Conservation (phyloP, 2,888 invertebrate genomes). For the Catotricha subobsoleta region DNA sequence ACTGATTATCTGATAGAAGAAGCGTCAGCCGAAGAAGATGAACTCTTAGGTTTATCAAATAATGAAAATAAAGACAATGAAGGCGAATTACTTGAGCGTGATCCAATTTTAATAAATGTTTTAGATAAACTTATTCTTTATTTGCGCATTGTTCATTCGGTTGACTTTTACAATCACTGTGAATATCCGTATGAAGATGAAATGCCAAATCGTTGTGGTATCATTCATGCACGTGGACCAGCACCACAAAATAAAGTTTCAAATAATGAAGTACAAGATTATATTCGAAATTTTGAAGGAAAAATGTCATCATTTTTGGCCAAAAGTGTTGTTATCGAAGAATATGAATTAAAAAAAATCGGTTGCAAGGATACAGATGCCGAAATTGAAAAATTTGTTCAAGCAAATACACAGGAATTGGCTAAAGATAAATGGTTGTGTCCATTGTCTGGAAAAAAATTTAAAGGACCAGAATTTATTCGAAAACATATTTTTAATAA, state of each 20-base stretch:
- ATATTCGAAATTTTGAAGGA: constrained; percentile 64
- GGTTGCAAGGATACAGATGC: constrained; percentile 55
- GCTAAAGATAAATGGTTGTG: constrained; percentile 98
- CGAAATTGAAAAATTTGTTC: constrained; percentile 77
- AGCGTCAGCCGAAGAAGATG: constrained; percentile 96
- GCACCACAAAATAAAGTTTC: constrained; percentile 62
- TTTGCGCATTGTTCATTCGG: constrained; percentile 89
- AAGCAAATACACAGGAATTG: constrained; percentile 89
- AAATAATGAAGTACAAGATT: constrained; percentile 38
- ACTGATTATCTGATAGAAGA: constrained; percentile 97
- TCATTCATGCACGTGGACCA: constrained; percentile 89
- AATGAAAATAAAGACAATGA: constrained; percentile 30
- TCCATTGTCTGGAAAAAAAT: constrained; percentile 96
- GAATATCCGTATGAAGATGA: constrained; percentile 99
- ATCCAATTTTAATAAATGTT: constrained; percentile 52
- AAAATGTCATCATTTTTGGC: constrained; percentile 82
- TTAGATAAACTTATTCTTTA: constrained; percentile 73
- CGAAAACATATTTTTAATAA: constrained; percentile 97
- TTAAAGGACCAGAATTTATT: constrained; percentile 97
- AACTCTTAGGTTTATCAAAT: constrained; percentile 52
- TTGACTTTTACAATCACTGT: constrained; percentile 97
- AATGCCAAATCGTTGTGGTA: constrained; percentile 98
- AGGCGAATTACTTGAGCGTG: constrained; percentile 44
- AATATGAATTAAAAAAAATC: constrained; percentile 62
- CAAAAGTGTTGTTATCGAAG: constrained; percentile 49